Evolutionary conservation across 2,113 vertebrate species (phyloP).

Genomic region (Malurus elegans): DNA sequence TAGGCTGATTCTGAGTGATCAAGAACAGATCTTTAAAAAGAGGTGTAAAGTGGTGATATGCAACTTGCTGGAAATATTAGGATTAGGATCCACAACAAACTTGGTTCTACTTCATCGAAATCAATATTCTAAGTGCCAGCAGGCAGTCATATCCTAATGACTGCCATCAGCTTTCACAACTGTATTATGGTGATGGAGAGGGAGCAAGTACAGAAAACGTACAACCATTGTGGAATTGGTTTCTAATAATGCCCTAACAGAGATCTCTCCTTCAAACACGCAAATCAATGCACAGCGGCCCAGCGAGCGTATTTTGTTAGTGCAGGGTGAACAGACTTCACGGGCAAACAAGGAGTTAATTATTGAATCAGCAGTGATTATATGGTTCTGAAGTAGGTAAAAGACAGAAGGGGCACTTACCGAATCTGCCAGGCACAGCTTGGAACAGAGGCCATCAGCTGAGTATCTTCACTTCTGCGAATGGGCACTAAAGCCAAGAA

Average conservation of each 20-base stretch:
- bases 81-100: not conserved
- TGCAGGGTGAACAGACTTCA: not conserved
- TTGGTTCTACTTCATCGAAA: not conserved
- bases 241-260: not conserved
- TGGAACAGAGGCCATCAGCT: not conserved
- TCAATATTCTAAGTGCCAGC: not conserved
- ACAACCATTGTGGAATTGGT: not conserved
- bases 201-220: not conserved
- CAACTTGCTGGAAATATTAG: not conserved
- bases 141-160: not conserved
- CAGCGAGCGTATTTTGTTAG: not conserved
- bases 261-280: not conserved
- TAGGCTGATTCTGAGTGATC: not conserved
- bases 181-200: not conserved
- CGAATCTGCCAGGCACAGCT: not conserved
- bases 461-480: not conserved
- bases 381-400: not conserved
- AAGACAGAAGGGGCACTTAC: not conserved
- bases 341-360: slow-evolving; percentile 57
- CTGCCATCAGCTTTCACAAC: not conserved
- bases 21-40: not conserved
- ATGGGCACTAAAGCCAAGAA: not conserved
- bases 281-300: not conserved
- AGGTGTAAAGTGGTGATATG: not conserved
- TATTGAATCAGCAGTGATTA: slow-evolving; percentile 35